phyloP scores from a whole-genome alignment of 2,113 vertebrate species.

The Neopipo cinnamomea region DNA sequence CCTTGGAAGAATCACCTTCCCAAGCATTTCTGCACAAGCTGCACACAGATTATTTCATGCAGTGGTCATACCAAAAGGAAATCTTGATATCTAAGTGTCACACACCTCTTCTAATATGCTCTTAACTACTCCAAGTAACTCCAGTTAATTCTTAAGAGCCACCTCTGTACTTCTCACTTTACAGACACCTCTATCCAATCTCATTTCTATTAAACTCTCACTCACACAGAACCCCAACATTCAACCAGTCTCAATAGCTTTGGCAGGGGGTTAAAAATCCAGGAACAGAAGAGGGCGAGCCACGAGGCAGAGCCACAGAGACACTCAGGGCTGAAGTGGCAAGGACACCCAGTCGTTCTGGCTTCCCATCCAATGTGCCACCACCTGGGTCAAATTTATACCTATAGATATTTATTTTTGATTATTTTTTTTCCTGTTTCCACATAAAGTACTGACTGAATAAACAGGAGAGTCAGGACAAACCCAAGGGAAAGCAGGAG shows the following conservation, averaged over 20 bases:
- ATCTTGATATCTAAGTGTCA: background rate
- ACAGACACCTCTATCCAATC: background rate
- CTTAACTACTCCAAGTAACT: background rate
- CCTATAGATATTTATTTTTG: background rate
- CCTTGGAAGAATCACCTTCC: background rate
- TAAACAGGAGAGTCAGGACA: background rate
- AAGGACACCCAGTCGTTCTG: rapidly evolving
- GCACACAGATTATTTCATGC: background rate
- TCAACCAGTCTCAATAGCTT: background rate
- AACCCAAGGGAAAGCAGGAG: background rate
- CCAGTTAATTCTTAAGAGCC: background rate
- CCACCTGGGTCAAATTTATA: background rate
- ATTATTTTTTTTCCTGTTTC: background rate
- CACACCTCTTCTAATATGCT: background rate
- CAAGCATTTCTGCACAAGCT: background rate
- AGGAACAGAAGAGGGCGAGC: background rate
- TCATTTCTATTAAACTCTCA: background rate
- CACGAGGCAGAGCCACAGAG: background rate
- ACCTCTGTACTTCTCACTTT: background rate
- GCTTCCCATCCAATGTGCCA: background rate
- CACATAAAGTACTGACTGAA: background rate
- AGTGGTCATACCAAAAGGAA: background rate
- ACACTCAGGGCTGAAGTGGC: background rate
- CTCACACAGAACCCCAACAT: background rate
- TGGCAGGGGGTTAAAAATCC: background rate